Evolutionary conservation across 2,113 vertebrate species (phyloP).

Genomic region (Nettapus auritus): DNA sequence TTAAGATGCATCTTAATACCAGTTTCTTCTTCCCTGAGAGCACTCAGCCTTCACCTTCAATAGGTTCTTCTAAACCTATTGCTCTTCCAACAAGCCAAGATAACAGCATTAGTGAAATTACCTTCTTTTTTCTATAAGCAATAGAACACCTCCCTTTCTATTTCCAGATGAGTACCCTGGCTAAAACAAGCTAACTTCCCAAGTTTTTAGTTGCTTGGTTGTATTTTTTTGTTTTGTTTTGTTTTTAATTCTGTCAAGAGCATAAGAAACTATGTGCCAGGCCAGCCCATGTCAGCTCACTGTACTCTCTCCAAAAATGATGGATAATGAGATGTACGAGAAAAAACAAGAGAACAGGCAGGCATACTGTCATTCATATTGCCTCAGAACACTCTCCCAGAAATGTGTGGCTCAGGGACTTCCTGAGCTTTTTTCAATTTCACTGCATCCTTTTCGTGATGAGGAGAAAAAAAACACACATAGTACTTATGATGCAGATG

Average conservation of each 20-base stretch:
- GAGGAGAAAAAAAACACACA: not conserved
- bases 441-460: not conserved
- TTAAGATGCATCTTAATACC: not conserved
- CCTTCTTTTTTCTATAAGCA: not conserved
- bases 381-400: not conserved
- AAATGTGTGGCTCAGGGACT: not conserved
- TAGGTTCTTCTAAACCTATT: not conserved
- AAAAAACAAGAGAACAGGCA: not conserved
- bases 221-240: not conserved
- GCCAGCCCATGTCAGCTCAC: not conserved
- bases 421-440: not conserved
- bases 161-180: not conserved
- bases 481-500: not conserved
- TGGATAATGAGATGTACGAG: constrained; percentile 3
- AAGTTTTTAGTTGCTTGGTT: not conserved
- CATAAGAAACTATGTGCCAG: not conserved
- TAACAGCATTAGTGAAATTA: not conserved
- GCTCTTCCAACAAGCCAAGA: not conserved
- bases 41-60: not conserved
- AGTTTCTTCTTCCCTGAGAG: not conserved
- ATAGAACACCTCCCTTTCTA: not conserved
- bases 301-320: not conserved
- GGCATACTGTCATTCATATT: not conserved
- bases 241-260: not conserved
- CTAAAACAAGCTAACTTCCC: not conserved